Conservation (phyloP, 2,113 vertebrate species). For the Esox niger region DNA sequence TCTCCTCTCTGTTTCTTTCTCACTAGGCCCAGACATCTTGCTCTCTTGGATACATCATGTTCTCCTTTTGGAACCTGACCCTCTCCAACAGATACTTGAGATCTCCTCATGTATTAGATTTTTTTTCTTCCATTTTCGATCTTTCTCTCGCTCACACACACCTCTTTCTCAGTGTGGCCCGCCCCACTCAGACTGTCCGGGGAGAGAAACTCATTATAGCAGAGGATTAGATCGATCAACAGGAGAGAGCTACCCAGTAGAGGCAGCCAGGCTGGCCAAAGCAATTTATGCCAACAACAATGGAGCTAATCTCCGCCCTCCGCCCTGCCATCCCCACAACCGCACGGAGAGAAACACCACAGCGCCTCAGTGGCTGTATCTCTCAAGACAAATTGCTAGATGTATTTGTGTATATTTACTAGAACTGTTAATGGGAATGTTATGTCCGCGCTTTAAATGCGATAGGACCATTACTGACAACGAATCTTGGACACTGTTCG, state of each 20-base stretch:
- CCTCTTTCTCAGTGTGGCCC: slow-evolving; percentile 36
- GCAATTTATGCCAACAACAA: slow-evolving; percentile 73
- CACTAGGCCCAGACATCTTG: background rate
- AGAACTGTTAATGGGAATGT: too few species aligned
- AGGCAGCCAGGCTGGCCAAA: slow-evolving; percentile 53
- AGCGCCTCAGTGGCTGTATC: slow-evolving; percentile 12
- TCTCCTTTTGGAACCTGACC: too few species aligned
- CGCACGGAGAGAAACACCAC: slow-evolving; percentile 41
- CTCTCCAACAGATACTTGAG: too few species aligned
- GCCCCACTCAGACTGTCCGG: slow-evolving; percentile 35
- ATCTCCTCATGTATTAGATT: background rate
- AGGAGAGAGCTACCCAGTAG: slow-evolving; percentile 41
- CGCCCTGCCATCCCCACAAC: slow-evolving; percentile 35
- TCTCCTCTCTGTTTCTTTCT: background rate
- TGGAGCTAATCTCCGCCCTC: slow-evolving; percentile 53
- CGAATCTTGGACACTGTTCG: too few species aligned
- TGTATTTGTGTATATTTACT: too few species aligned
- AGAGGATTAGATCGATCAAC: slow-evolving; percentile 69
- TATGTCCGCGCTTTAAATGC: too few species aligned
- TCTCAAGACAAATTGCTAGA: background rate
- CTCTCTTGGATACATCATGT: too few species aligned
- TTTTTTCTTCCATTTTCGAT: slow-evolving; percentile 1
- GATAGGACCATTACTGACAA: too few species aligned
- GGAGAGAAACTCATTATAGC: slow-evolving; percentile 69
- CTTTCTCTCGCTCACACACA: slow-evolving; percentile 33